A percentile compares a stretch with the other conserved stretches of the same genome.
These are phyloP conservation scores for Aurelia sp. DNA, from an alignment of 30 jellyfish, hydroid and myxozoan species.

Conservation along the genomic window DNA sequence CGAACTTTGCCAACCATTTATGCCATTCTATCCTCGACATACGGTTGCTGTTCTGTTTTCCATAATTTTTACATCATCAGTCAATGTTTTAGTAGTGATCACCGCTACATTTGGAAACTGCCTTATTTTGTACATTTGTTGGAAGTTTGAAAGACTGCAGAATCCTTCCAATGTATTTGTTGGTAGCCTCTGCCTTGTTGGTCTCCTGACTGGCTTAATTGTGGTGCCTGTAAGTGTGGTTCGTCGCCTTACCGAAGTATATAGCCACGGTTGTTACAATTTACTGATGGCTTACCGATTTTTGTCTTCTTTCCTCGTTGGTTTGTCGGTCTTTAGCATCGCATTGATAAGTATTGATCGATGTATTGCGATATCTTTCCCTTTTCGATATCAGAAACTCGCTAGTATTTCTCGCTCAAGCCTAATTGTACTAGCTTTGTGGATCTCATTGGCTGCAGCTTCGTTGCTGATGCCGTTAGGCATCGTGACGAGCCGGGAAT, in stretches of 20 bases:
- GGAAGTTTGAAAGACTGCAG: conserved; percentile 44
- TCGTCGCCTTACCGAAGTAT: conserved; percentile 28
- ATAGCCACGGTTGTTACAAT: not conserved
- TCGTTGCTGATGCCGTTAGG: conserved; percentile 14
- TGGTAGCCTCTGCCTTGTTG: conserved; percentile 78
- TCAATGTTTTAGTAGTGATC: conserved; percentile 15
- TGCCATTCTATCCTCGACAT: not conserved
- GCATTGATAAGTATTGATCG: conserved; percentile 84
- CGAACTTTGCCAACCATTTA: conserved; percentile 1
- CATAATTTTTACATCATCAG: conserved; percentile 14
- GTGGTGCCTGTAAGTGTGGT: conserved; percentile 58
- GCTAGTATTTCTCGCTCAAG: conserved; percentile 23
- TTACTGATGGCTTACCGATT: conserved; percentile 30
- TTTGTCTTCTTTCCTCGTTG: conserved; percentile 29
- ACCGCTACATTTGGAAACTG: conserved; percentile 22
- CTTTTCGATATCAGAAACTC: conserved; percentile 70
- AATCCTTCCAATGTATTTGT: conserved; percentile 55
- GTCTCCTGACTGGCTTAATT: conserved; percentile 37
- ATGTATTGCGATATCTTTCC: conserved; percentile 68
- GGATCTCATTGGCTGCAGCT: conserved; percentile 31
- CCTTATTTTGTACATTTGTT: conserved; percentile 1
- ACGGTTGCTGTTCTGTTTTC: conserved; percentile 20
- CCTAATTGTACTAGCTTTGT: not conserved
- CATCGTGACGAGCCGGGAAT: not conserved
- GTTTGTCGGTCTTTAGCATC: conserved; percentile 64